phyloP scores from a whole-genome alignment of 1,140 invertebrate species.

The Drosophila guanche region DNA sequence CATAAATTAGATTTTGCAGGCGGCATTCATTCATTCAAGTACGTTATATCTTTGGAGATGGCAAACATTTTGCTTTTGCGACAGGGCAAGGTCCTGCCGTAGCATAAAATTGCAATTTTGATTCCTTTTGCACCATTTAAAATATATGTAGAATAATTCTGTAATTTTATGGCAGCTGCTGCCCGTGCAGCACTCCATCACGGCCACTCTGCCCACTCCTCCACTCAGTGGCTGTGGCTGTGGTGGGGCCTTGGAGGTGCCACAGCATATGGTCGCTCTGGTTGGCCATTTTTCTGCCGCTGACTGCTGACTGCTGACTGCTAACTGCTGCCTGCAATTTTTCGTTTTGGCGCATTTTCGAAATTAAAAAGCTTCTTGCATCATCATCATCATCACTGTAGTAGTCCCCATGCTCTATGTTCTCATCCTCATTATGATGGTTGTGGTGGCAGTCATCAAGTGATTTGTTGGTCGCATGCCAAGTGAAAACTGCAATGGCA shows the following conservation, averaged over 20 bases:
- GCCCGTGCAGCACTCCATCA: background rate
- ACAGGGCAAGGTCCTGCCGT: constrained; percentile 33
- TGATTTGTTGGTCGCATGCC: constrained; percentile 58
- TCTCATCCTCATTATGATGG: constrained; percentile 4
- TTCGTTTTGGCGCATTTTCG: constrained; percentile 59
- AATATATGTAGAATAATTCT: constrained; percentile 38
- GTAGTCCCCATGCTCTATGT: background rate
- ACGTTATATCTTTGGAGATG: constrained; percentile 11
- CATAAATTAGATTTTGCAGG: constrained; percentile 72
- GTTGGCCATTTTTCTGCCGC: constrained; percentile 35
- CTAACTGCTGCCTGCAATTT: constrained; percentile 12
- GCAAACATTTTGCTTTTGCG: constrained; percentile 50
- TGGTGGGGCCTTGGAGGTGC: background rate
- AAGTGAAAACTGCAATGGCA: constrained; percentile 33
- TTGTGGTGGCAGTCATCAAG: constrained; percentile 32
- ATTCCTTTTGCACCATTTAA: constrained; percentile 31
- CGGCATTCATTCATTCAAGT: constrained; percentile 26
- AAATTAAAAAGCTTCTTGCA: constrained; percentile 75
- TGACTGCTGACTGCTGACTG: constrained; percentile 1
- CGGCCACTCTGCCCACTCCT: too few species aligned
- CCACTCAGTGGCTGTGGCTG: background rate
- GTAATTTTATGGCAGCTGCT: constrained; percentile 72
- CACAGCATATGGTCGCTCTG: constrained; percentile 2
- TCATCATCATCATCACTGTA: constrained; percentile 55
- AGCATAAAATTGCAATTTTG: constrained; percentile 71